Conservation (phyloP, 1,140 invertebrate genomes). For the Ceratosolen fusciceps region DNA sequence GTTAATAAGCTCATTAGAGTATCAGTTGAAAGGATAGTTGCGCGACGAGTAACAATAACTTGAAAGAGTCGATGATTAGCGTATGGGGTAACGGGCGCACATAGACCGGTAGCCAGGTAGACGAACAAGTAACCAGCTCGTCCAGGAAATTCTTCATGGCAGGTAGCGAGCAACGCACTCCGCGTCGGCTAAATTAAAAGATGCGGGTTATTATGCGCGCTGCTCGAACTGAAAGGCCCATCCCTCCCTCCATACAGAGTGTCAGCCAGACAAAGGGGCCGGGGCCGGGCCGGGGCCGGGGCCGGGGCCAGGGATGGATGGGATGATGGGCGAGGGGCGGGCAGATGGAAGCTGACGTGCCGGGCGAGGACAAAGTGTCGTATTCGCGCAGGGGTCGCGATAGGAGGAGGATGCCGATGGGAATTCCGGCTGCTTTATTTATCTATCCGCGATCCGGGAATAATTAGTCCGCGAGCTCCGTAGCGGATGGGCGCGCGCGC, state of each 20-base stretch:
- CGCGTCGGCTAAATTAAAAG: too few relatives aligned
- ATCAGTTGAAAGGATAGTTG: too few relatives aligned
- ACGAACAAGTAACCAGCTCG: not conserved
- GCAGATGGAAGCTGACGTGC: not conserved
- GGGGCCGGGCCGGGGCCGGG: too few relatives aligned
- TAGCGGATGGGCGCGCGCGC: not conserved
- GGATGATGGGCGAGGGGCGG: too few relatives aligned
- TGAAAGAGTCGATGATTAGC: too few relatives aligned
- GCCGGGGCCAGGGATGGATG: too few relatives aligned
- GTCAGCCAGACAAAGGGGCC: too few relatives aligned
- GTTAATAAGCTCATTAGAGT: too few relatives aligned
- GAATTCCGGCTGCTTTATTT: conserved; percentile 14
- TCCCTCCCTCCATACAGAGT: too few relatives aligned
- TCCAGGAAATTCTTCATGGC: not conserved
- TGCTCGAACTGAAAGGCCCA: conserved; percentile 36
- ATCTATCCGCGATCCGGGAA: conserved; percentile 8
- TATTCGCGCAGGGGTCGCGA: not conserved
- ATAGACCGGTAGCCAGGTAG: not conserved
- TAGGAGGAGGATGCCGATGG: conserved; percentile 24
- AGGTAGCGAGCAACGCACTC: not conserved
- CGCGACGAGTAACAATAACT: too few relatives aligned
- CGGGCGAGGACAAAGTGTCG: not conserved
- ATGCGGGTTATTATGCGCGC: conserved; percentile 11
- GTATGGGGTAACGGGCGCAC: too few relatives aligned
- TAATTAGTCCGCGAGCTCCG: not conserved